Base-by-base conservation (phyloP, 2,888 invertebrate genomes). In the Mythimna pallens region DNA sequence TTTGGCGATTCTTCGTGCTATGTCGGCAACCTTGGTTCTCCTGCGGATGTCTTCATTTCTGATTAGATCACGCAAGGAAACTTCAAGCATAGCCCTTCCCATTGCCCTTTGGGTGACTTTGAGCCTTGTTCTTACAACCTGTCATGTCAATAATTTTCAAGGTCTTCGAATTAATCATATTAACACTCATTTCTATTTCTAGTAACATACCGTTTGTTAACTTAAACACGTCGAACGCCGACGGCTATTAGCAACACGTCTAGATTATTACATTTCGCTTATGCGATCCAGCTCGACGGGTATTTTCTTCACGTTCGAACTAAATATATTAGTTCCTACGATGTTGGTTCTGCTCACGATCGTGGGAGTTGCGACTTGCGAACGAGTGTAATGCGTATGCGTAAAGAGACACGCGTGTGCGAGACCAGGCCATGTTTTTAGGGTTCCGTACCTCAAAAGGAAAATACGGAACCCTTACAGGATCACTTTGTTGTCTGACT, bases 241-340 rank as follows among this genome's bases (percentile, higher is more conserved):
- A 25, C 47, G 43, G 25, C 10, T 22, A 73, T 65, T 67, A 71
- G 36, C 43, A 52, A 25, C 22, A 55, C 54, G 65, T 69, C 67
- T 54, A 64, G 63, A 34, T 72, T 65, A 83, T 83, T 83, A 73
- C 47, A 74, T 74, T 74, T 68, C 25, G 61, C 47, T 61, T 69
- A 55, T 61, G 12, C 8, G 65, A 65, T 73, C 65, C 40, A 22
- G 10, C n/a, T 59, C 36, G 4, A 10, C 20, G 17, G 1, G 43
- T 57, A 83, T 75, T 80, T 73, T 50, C 50, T 54, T 59, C 83
- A 83, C 83, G 82, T 73, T 62, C 34, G 0, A n/a, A 80, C 54
- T 36, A 40, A 67, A 74, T 70, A 62, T 55, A 80, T 80, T 75
- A 73, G 65, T 59, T 63, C 30, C 55, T 57, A 70, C 40, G 54